Percentiles rank a stretch among this genome's conserved stretches.
phyloP scores from a whole-genome alignment of 30 jellyfish, hydroid and myxozoan species.

The Hydractinia echinata region DNA sequence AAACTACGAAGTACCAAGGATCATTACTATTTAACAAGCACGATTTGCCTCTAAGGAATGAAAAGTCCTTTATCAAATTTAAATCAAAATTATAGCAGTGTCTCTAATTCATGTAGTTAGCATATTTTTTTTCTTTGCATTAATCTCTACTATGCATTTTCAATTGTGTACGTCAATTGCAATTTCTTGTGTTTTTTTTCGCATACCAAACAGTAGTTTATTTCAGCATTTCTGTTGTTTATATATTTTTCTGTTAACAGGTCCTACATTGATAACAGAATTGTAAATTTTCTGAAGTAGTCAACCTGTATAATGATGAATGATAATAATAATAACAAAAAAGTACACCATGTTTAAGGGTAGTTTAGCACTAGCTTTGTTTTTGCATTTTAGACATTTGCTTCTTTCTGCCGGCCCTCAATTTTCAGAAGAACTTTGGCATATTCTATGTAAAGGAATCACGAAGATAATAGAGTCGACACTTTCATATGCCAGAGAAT shows the following conservation, averaged over 20 bases:
- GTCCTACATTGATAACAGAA: slow-evolving; percentile 37
- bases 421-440: slow-evolving; percentile 91
- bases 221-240: neutral
- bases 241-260: neutral
- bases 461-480: slow-evolving; percentile 71
- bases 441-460: slow-evolving; percentile 85
- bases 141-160: too few relatives aligned
- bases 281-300: slow-evolving; percentile 21
- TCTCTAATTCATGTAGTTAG: neutral
- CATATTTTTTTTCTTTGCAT: too few relatives aligned
- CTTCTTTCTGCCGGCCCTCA: slow-evolving; percentile 95
- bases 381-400: slow-evolving; percentile 57
- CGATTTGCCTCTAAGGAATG: neutral
- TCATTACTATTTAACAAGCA: neutral
- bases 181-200: too few relatives aligned
- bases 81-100: neutral
- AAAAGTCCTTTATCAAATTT: neutral
- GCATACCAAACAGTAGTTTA: neutral
- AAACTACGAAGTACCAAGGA: neutral
- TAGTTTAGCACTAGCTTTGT: too few relatives aligned
- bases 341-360: too few relatives aligned
- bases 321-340: neutral
- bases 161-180: too few relatives aligned
- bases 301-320: slow-evolving; percentile 28
- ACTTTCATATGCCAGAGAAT: slow-evolving; percentile 54